Evolutionary conservation across 2,113 vertebrate species (phyloP), one percentile per base, ranked within the genome.

Genomic region (Oryzias melastigma): DNA sequence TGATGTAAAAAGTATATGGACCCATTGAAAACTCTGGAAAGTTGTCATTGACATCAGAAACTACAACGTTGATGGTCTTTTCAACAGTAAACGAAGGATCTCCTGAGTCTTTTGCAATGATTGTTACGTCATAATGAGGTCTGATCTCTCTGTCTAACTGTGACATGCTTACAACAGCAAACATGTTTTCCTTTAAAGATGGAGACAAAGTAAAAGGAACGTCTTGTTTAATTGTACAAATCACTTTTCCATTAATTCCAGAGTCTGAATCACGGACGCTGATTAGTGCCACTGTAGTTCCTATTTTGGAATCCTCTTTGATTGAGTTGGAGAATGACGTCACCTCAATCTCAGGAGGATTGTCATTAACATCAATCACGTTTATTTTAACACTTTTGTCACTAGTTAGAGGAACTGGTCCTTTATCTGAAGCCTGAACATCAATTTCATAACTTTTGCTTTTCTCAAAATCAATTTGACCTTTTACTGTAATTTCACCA

Each of bases 291-390:
- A 88, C 47, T 1, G 68, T 60, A 7, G 87, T 87, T 1, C 86
- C 81, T 1, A 52, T 65, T 7, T 81, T 82, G 0, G 74, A 68
- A 25, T 81, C 62, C 50, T 81, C 78, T 24, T 70, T 44, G 0
- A 77, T 71, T 14, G 40, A 22, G 7, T 71, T 47, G 19, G 74
- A 71, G 0, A 71, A n/a, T 2, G 93, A 94, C 0, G 91, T 95
- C 47, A 95, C 87, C 41, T 92, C 84, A 58, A 95, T 92, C 47
- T 94, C 92, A 6, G 95, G 95, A 14, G 86, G 81, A 1, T 96
- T 95, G 51, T 89, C 87, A 49, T 46, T 46, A 5, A 46, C 44
- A 46, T 89, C 87, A 45, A 64, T 25, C 10, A 88, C 48, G 3
- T 41, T 81, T 45, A 88, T 74, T 0, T 65, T 24, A 1, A 88